Percentiles rank a stretch among this genome's conserved stretches.
phyloP scores from a whole-genome alignment of 2,113 vertebrate species.

The Panthera leo region DNA sequence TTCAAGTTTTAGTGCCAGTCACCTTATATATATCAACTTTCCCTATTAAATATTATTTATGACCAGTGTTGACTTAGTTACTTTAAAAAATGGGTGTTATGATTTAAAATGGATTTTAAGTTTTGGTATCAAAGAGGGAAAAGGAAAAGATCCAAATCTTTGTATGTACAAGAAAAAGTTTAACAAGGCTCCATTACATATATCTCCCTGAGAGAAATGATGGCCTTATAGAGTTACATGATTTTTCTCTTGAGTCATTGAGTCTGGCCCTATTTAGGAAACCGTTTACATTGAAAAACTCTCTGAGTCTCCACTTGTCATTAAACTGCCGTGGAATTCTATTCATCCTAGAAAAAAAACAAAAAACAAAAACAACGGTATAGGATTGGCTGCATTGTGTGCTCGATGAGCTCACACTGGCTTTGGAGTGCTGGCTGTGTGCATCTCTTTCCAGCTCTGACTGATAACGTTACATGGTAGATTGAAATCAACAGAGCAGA shows the following conservation, averaged over 20 bases:
- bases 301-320: not conserved
- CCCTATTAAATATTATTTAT: not conserved
- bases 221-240: not conserved
- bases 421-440: not conserved
- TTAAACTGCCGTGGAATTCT: not conserved
- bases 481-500: not conserved
- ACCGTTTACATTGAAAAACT: fast-evolving
- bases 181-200: not conserved
- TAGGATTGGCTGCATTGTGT: not conserved
- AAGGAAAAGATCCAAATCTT: not conserved
- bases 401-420: not conserved
- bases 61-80: not conserved
- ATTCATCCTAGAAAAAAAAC: too few relatives aligned
- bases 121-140: not conserved
- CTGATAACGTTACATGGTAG: not conserved
- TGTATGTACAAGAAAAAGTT: not conserved
- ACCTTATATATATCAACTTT: not conserved
- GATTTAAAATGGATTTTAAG: not conserved
- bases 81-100: too few relatives aligned
- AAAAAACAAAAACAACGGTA: not conserved
- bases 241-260: not conserved
- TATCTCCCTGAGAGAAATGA: not conserved
- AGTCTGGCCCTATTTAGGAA: not conserved
- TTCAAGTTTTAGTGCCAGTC: not conserved
- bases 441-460: not conserved